Evolutionary conservation across 2,797 vertebrate species (phyloP), one percentile per base, ranked within the genome.

Genomic region (Esox masquinongy): DNA sequence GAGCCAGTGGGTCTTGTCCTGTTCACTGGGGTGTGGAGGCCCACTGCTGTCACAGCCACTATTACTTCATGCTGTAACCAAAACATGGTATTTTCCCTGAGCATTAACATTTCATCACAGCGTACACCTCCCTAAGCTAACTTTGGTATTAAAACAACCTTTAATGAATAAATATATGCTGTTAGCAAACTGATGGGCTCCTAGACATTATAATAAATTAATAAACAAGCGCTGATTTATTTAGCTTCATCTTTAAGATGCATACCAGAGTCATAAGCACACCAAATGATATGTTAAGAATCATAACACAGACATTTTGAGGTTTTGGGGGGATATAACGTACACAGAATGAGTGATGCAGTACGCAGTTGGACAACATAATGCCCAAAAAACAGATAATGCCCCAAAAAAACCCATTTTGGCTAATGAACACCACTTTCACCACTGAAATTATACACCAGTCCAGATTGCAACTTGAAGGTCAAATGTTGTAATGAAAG

Each of bases 51-150:
- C 74, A 75, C 50, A 19, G 15, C n/a, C 53, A 24, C 15, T 63
- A 19, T 12, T 22, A 59, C 36, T 49, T 29, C 12, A 49, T 29
- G 39, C 26, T n/a, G 61, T 31, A 19, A 19, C 68, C 4, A 74
- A 26, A 66, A 61, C 15, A 34, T 24, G 61, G 12, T 49, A 8
- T 7, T 22, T 39, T 59, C 74, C 39, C 36, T 34, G 11, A 47
- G 19, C 73, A 74, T 74, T 74, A 74, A 70, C 68, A 70, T 76
- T 70, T 70, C 22, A 67, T 74, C 63, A 26, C 14, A n/a, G 61
- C 59, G 26, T 29, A 61, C 53, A 70, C 15, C 56, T 59, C 74
- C 68, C 39, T 50, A 26, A 47, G 26, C 71, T 73, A 53, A 56
- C 50, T 68, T 43, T 19, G 43, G 43, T 66, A 66, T 26, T 66